phyloP scores from a whole-genome alignment of 35 echinoderm and acorn worm genomes.

The Ophiothrix spiculata region DNA sequence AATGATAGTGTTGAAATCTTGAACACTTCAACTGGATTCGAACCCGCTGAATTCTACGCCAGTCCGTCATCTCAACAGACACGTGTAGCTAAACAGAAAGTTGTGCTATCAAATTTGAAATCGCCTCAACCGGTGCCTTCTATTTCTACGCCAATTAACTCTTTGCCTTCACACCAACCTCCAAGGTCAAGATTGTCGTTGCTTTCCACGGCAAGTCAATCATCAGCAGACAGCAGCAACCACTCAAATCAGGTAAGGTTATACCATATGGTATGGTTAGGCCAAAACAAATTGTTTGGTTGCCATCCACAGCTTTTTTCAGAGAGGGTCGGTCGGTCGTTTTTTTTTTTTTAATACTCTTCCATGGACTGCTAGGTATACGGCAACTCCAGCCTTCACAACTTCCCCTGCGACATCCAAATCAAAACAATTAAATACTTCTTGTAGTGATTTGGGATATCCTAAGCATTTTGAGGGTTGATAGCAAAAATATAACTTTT shows the following conservation, averaged over 20 bases:
- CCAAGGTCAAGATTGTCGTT: neutral
- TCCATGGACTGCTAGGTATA: neutral
- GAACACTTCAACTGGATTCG: neutral
- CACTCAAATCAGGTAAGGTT: too few species aligned
- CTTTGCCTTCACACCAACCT: neutral
- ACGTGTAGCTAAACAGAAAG: neutral
- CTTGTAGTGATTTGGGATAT: too few species aligned
- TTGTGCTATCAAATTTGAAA: neutral
- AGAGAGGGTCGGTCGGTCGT: neutral
- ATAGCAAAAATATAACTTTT: too few species aligned
- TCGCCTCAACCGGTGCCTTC: neutral
- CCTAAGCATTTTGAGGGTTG: too few species aligned
- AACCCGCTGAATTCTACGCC: neutral
- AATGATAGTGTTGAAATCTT: constrained; percentile 8
- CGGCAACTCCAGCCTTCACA: neutral
- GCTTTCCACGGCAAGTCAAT: neutral
- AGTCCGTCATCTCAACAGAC: neutral
- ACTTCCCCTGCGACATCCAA: too few species aligned
- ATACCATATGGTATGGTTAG: neutral
- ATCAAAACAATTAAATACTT: too few species aligned
- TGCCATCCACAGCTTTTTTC: neutral
- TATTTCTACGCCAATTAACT: neutral
- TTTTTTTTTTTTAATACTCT: neutral
- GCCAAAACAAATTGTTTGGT: neutral
- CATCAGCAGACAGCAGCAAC: neutral